These are phyloP conservation scores for Andrena bucephala DNA, from an alignment of 2,888 invertebrate species.

Conservation along the genomic window DNA sequence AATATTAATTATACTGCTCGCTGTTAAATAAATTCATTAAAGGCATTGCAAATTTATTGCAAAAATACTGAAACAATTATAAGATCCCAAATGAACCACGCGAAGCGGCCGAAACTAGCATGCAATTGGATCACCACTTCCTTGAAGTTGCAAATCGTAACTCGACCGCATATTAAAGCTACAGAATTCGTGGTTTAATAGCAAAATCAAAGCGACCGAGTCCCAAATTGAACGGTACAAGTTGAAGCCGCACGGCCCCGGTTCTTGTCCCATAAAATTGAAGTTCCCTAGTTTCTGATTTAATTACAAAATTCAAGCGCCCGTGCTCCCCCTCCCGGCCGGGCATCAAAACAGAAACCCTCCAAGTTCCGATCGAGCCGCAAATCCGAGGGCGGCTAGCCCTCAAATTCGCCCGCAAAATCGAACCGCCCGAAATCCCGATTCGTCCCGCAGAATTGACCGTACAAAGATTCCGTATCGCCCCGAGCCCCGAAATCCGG, in stretches of 20 bases:
- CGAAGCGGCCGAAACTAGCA: neutral
- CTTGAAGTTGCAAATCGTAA: neutral
- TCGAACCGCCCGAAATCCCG: neutral
- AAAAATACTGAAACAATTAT: neutral
- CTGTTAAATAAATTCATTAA: too few relatives aligned
- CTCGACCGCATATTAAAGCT: neutral
- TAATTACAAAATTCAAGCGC: conserved; percentile 48
- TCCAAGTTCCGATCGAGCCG: conserved; percentile 16
- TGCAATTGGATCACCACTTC: neutral
- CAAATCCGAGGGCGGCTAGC: conserved; percentile 9
- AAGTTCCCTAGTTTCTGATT: conserved; percentile 27
- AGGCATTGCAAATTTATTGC: too few relatives aligned
- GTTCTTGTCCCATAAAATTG: conserved; percentile 38
- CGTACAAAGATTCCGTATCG: neutral
- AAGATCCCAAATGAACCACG: neutral
- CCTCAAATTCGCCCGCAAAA: neutral
- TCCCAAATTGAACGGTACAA: conserved; percentile 42
- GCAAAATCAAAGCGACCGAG: conserved; percentile 3
- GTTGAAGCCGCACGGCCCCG: conserved; percentile 37
- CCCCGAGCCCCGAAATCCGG: neutral
- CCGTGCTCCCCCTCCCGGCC: neutral
- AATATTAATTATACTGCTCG: too few relatives aligned
- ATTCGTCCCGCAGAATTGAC: neutral
- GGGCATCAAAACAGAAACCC: conserved; percentile 17
- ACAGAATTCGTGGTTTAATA: neutral